phyloP scores from a whole-genome alignment of 2,113 vertebrate species.

The Zeus faber region DNA sequence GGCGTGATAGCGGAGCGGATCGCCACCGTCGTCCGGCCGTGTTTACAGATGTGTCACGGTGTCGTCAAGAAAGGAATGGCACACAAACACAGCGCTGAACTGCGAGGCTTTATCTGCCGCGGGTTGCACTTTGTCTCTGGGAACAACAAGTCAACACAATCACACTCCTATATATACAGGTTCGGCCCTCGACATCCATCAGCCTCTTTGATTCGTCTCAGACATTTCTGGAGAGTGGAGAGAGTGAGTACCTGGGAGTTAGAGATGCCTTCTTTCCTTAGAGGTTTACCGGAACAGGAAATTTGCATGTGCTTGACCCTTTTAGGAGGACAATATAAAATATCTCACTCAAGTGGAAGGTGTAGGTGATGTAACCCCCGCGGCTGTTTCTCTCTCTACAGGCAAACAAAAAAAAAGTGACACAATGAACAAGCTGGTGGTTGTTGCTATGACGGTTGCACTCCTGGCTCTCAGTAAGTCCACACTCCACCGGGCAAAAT shows the following conservation, averaged over 20 bases:
- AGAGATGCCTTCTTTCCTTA: too few relatives aligned
- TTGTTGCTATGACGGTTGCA: constrained; percentile 61
- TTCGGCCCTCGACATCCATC: constrained; percentile 8
- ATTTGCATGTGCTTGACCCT: not conserved
- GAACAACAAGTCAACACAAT: constrained; percentile 65
- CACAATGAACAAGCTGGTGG: constrained; percentile 71
- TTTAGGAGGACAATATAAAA: constrained; percentile 11
- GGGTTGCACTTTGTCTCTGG: constrained; percentile 73
- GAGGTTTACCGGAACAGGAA: too few relatives aligned
- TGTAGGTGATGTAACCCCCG: not conserved
- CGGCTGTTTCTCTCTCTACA: constrained; percentile 27
- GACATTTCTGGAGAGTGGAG: constrained; percentile 46
- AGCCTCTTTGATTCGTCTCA: constrained; percentile 35
- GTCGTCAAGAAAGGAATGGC: too few relatives aligned
- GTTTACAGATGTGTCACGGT: too few relatives aligned
- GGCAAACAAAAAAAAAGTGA: constrained; percentile 24
- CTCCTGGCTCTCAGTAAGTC: constrained; percentile 68
- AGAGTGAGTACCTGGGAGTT: constrained; percentile 79
- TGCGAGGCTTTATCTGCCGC: constrained; percentile 60
- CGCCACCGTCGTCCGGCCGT: too few relatives aligned
- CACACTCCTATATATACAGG: constrained; percentile 68
- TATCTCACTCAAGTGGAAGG: constrained; percentile 55
- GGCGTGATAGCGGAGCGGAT: too few relatives aligned
- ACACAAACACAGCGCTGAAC: constrained; percentile 23
- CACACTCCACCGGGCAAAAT: not conserved